phyloP scores from a whole-genome alignment of 2,113 vertebrate species.

The Kobus ellipsiprymnus region DNA sequence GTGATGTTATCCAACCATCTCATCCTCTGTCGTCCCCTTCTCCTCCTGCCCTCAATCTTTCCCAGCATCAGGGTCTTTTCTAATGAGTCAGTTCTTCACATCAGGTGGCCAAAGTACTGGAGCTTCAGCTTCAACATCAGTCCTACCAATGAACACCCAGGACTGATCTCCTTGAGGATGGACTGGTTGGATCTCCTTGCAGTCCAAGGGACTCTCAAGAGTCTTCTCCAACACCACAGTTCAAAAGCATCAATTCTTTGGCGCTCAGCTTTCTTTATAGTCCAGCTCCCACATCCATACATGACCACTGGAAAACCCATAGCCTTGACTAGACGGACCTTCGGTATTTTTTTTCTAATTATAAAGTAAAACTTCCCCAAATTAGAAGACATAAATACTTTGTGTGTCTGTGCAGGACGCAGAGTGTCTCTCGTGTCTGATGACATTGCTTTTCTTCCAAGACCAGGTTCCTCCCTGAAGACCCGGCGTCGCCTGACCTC shows the following conservation, averaged over 20 bases:
- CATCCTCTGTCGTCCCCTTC: background rate
- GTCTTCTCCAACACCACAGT: background rate
- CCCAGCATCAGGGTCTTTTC: background rate
- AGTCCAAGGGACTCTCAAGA: background rate
- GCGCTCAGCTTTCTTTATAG: rapidly evolving
- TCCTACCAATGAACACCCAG: rapidly evolving
- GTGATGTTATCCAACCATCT: background rate
- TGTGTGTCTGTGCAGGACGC: background rate
- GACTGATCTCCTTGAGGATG: background rate
- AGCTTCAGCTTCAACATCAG: background rate
- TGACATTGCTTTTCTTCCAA: rapidly evolving
- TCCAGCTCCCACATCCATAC: background rate
- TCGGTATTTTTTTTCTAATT: background rate
- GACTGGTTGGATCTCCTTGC: background rate
- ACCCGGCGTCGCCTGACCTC: rapidly evolving
- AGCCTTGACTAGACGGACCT: background rate
- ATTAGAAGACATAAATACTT: background rate
- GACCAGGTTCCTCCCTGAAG: rapidly evolving
- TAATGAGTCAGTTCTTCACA: rapidly evolving
- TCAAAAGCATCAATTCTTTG: background rate
- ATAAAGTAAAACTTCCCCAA: background rate
- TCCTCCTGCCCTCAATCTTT: background rate
- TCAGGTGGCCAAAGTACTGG: background rate
- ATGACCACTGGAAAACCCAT: background rate
- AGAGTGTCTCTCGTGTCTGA: rapidly evolving